phyloP scores from a whole-genome alignment of 2,797 vertebrate genomes.

The Sebastes jordani region DNA sequence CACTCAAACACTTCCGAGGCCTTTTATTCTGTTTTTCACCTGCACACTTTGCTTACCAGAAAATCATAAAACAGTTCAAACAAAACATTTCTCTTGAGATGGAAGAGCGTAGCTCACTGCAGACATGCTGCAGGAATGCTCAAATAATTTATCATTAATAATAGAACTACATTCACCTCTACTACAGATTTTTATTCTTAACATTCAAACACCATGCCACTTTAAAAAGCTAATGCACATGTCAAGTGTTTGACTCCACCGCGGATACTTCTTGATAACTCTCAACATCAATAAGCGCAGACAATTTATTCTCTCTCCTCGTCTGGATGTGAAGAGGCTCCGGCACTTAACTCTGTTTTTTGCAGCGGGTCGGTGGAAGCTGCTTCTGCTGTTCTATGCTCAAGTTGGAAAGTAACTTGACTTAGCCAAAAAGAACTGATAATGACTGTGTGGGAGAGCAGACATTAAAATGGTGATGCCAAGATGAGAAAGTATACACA shows the following conservation, averaged over 20 bases:
- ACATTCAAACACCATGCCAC: constrained; percentile 24
- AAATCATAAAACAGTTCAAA: neutral
- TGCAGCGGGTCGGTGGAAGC: constrained; percentile 42
- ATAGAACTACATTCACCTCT: neutral
- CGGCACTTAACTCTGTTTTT: constrained; percentile 45
- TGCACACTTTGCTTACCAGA: neutral
- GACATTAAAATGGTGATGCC: constrained; percentile 4
- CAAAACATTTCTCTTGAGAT: constrained; percentile 3
- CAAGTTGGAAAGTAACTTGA: constrained; percentile 36
- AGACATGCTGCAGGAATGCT: neutral
- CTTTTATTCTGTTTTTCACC: neutral
- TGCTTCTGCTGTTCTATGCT: constrained; percentile 21
- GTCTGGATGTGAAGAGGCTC: constrained; percentile 47
- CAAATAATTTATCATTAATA: neutral
- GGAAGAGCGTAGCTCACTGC: neutral
- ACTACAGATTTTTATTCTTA: constrained; percentile 17
- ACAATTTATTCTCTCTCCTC: constrained; percentile 45
- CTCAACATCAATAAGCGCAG: constrained; percentile 39
- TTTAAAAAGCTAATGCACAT: constrained; percentile 25
- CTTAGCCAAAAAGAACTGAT: constrained; percentile 48
- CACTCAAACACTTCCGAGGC: neutral
- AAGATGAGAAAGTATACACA: neutral
- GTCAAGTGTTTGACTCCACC: constrained; percentile 50
- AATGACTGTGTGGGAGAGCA: constrained; percentile 53
- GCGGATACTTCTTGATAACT: constrained; percentile 46